A percentile compares a stretch with the other conserved stretches of the same genome.
Evolutionary conservation across 2,797 vertebrate species (phyloP).

Genomic region (Enteromius paludinosus): DNA sequence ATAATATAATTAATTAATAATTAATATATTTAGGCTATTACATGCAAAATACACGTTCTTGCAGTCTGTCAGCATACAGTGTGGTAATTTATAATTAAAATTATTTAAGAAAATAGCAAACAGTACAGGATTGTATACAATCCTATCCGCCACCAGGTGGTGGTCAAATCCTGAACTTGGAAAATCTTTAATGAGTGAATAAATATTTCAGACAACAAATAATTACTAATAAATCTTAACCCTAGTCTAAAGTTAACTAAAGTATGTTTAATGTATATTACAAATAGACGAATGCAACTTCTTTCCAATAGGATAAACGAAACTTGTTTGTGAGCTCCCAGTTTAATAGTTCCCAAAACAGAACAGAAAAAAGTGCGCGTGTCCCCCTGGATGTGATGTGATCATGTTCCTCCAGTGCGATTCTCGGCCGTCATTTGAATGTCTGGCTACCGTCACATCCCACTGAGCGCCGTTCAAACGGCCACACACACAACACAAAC

Average conservation of each 20-base stretch:
- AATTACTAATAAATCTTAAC: background rate
- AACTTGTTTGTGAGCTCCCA: background rate
- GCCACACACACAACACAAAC: conserved; percentile 38
- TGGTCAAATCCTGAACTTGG: conserved; percentile 20
- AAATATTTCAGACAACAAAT: background rate
- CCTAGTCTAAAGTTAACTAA: background rate
- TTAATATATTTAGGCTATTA: background rate
- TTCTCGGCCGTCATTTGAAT: conserved; percentile 34
- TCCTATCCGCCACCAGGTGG: conserved; percentile 31
- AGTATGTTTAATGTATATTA: background rate
- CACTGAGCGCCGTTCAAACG: conserved; percentile 58
- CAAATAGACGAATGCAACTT: background rate
- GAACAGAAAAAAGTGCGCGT: background rate
- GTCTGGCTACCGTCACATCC: conserved; percentile 50
- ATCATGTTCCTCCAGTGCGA: background rate
- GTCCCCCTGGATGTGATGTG: background rate
- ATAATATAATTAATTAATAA: too few species aligned
- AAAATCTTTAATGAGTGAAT: background rate
- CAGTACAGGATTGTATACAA: background rate
- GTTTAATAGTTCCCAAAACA: background rate
- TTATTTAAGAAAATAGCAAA: background rate
- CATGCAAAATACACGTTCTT: background rate
- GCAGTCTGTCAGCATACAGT: background rate
- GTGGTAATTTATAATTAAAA: background rate
- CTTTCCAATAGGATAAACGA: background rate